Percentiles rank a stretch among this genome's conserved stretches.
These are phyloP conservation scores for Piaya cayana DNA, from an alignment of 2,113 vertebrate species.

Conservation along the genomic window DNA sequence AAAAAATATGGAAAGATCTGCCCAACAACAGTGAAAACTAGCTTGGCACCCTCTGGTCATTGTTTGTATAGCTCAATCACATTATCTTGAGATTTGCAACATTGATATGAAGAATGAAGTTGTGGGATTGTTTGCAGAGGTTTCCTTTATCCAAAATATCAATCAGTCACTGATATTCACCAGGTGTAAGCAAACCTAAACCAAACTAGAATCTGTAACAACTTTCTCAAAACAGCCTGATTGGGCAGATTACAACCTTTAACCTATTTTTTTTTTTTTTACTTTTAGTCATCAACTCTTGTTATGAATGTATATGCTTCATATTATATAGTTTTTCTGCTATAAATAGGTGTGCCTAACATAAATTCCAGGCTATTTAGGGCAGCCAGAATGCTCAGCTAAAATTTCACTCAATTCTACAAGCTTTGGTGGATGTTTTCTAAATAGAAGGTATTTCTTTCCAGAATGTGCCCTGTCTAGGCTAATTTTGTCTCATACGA, in stretches of 20 bases:
- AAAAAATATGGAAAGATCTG: neutral
- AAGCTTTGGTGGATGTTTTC: neutral
- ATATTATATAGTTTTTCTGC: neutral
- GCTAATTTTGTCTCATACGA: neutral
- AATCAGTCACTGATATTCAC: neutral
- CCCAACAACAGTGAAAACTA: neutral
- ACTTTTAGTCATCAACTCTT: neutral
- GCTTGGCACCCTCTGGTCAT: neutral
- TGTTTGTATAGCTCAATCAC: neutral
- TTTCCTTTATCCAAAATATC: neutral
- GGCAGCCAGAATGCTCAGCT: neutral
- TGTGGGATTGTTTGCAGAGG: neutral
- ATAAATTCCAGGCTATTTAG: neutral
- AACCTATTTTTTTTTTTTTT: neutral
- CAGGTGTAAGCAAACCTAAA: neutral
- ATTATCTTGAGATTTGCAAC: neutral
- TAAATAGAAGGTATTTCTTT: neutral
- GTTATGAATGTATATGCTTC: neutral
- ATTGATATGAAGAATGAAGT: neutral
- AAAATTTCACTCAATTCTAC: neutral
- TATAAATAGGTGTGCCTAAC: neutral
- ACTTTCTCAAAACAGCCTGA: neutral
- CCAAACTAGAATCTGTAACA: neutral
- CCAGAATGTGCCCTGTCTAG: neutral
- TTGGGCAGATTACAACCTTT: neutral